phyloP scores from a whole-genome alignment of 1,140 invertebrate species.

The Hylyphantes graminicola region DNA sequence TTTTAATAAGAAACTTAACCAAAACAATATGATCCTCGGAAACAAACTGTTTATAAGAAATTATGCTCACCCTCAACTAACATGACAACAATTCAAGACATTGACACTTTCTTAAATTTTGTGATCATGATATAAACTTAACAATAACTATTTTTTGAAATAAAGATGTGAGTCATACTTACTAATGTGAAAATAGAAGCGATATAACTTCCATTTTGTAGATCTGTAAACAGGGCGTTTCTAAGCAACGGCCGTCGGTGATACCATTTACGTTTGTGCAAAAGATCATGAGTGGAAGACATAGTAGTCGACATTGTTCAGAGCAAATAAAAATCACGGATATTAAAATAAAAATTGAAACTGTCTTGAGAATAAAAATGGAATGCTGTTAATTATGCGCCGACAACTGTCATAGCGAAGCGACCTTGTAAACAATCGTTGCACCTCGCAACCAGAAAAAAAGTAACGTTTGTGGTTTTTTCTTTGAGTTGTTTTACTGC shows the following conservation, averaged over 20 bases:
- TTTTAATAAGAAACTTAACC: too few relatives aligned
- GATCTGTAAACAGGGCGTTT: conserved; percentile 65
- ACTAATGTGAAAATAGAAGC: conserved; percentile 66
- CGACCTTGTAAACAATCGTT: too few relatives aligned
- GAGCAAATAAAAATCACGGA: neutral
- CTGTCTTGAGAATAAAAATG: too few relatives aligned
- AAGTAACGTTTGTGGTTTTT: too few relatives aligned
- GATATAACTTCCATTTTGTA: conserved; percentile 66
- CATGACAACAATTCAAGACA: neutral
- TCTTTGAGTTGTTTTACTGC: too few relatives aligned
- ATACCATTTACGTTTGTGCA: conserved; percentile 59
- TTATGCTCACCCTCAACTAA: too few relatives aligned
- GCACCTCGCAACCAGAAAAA: too few relatives aligned
- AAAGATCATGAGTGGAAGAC: conserved; percentile 40
- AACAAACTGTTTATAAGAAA: too few relatives aligned
- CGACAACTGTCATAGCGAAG: too few relatives aligned
- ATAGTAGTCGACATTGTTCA: conserved; percentile 33
- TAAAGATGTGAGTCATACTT: conserved; percentile 49
- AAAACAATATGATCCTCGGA: too few relatives aligned
- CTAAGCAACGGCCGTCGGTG: conserved; percentile 64
- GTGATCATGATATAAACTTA: neutral
- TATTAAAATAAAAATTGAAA: too few relatives aligned
- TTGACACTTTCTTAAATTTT: neutral
- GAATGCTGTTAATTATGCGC: too few relatives aligned
- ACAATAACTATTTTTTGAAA: neutral